phyloP scores from a whole-genome alignment of 2,113 vertebrate genomes.

The Dipodomys merriami region DNA sequence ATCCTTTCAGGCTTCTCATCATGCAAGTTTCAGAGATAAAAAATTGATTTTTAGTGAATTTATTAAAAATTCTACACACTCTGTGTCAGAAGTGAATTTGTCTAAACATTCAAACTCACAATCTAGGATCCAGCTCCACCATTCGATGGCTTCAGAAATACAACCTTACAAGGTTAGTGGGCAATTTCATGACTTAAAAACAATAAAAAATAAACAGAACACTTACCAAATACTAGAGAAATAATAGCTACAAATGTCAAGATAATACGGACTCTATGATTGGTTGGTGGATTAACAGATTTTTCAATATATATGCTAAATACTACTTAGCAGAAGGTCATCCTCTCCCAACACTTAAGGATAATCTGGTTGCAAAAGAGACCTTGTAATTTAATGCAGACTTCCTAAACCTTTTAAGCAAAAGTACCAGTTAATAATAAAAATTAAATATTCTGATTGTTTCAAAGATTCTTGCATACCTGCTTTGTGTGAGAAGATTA shows the following conservation, averaged over 20 bases:
- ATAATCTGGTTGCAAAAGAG: neutral
- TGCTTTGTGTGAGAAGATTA: neutral
- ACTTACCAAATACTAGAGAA: neutral
- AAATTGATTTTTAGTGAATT: neutral
- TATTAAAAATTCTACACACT: neutral
- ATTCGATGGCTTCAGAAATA: neutral
- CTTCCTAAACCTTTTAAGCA: neutral
- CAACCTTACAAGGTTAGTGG: neutral
- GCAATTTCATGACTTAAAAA: slow-evolving; percentile 25
- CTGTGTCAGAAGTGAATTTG: neutral
- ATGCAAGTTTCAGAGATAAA: neutral
- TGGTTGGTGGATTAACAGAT: neutral
- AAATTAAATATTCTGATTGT: neutral
- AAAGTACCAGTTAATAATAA: slow-evolving; percentile 20
- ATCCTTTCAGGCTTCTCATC: neutral
- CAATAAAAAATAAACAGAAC: slow-evolving; percentile 15
- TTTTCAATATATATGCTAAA: slow-evolving; percentile 54
- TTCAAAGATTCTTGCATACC: neutral
- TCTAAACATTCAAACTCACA: neutral
- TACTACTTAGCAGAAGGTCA: slow-evolving; percentile 18
- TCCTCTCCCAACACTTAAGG: neutral
- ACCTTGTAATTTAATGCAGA: neutral
- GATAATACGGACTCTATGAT: slow-evolving; percentile 16
- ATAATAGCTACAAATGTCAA: slow-evolving; percentile 39
- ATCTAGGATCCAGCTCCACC: neutral